Conservation (phyloP, 92 coral and sea anemone species). For the Palythoa caribaeorum region DNA sequence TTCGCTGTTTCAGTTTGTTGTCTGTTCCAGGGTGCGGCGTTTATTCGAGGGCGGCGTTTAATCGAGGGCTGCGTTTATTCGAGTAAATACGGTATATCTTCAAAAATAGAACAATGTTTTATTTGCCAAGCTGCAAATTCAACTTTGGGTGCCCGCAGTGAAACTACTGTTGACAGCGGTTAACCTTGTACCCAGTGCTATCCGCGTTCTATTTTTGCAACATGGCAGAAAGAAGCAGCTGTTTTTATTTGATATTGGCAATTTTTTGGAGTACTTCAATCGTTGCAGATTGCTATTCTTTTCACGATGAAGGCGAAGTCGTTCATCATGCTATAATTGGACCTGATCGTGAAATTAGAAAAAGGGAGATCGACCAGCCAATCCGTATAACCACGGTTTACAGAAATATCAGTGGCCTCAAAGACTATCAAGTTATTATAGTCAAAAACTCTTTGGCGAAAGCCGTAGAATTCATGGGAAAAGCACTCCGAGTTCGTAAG, state of each 20-base stretch:
- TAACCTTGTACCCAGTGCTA: slow-evolving; percentile 5
- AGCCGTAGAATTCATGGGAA: slow-evolving; percentile 75
- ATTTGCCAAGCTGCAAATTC: background rate
- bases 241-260: slow-evolving; percentile 42
- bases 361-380: slow-evolving; percentile 78
- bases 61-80: too few relatives aligned
- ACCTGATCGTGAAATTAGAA: slow-evolving; percentile 61
- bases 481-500: slow-evolving; percentile 80
- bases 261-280: slow-evolving; percentile 29
- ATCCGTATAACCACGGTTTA: slow-evolving; percentile 76
- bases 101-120: too few relatives aligned
- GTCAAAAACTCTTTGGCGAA: slow-evolving; percentile 64
- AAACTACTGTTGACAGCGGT: slow-evolving; percentile 7
- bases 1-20: too few relatives aligned
- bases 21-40: too few relatives aligned
- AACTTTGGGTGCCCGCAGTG: slow-evolving; percentile 4
- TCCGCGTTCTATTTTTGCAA: slow-evolving; percentile 17
- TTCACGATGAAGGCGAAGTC: slow-evolving; percentile 81
- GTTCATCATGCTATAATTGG: slow-evolving; percentile 75
- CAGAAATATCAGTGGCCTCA: slow-evolving; percentile 68
- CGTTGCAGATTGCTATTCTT: slow-evolving; percentile 35
- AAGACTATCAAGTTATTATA: slow-evolving; percentile 26
- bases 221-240: slow-evolving; percentile 63
- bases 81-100: too few relatives aligned
- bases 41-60: too few relatives aligned